These are phyloP conservation scores for Coturnix japonica DNA, from an alignment of 2,113 vertebrate species.

Conservation along the genomic window DNA sequence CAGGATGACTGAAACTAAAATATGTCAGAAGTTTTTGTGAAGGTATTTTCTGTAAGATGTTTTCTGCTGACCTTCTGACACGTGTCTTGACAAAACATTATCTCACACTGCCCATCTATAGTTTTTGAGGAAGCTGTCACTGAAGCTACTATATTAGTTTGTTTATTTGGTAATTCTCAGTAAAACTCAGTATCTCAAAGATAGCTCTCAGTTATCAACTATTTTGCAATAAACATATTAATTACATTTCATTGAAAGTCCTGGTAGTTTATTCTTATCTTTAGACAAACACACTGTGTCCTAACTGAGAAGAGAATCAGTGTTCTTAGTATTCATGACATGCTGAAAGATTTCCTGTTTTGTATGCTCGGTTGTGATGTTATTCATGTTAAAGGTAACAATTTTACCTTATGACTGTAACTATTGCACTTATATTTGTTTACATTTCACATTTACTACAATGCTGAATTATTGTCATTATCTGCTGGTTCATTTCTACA, in stretches of 20 bases:
- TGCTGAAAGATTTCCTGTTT: not conserved
- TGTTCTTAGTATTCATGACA: not conserved
- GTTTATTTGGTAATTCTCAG: not conserved
- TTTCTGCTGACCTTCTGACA: not conserved
- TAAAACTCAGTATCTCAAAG: not conserved
- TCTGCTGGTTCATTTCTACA: conserved; percentile 18
- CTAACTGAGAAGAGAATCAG: not conserved
- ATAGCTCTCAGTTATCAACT: not conserved
- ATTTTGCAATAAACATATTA: not conserved
- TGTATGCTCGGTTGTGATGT: not conserved
- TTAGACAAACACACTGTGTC: not conserved
- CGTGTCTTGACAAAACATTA: not conserved
- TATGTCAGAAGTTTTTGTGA: accelerated
- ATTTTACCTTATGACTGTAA: not conserved
- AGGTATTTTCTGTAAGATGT: not conserved
- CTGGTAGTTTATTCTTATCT: not conserved
- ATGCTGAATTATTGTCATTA: not conserved
- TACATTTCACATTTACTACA: not conserved
- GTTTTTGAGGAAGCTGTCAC: not conserved
- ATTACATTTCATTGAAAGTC: not conserved
- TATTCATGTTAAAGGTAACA: not conserved
- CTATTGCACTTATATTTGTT: not conserved
- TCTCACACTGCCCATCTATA: accelerated
- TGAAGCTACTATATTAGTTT: not conserved
- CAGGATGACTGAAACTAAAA: not conserved